Evolutionary conservation across 2,888 invertebrate species (phyloP).

Genomic region (Rhingia campestris): DNA sequence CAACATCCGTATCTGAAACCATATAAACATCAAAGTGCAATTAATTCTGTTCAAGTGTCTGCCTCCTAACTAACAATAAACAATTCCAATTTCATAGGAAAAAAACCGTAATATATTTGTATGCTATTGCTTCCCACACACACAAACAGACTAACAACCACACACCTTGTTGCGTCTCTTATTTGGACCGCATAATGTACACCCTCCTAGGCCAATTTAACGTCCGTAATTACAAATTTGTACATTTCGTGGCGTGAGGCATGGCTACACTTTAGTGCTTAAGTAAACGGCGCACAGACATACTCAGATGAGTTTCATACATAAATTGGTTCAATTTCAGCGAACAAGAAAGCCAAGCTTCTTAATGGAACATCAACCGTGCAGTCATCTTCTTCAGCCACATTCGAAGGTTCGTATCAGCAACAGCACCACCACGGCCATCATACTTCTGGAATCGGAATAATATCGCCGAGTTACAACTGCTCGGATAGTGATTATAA

Average conservation of each 20-base stretch:
- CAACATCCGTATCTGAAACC: slow-evolving; percentile 44
- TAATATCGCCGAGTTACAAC: slow-evolving; percentile 77
- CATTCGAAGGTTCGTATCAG: slow-evolving; percentile 71
- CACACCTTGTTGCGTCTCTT: slow-evolving; percentile 45
- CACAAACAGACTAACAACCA: slow-evolving; percentile 12
- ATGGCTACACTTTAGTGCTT: slow-evolving; percentile 62
- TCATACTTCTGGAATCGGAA: slow-evolving; percentile 72
- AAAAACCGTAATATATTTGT: slow-evolving; percentile 30
- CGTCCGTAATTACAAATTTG: slow-evolving; percentile 62
- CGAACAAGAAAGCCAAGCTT: slow-evolving; percentile 83
- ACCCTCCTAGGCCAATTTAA: slow-evolving; percentile 55
- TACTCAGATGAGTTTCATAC: slow-evolving; percentile 76
- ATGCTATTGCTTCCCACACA: slow-evolving; percentile 32
- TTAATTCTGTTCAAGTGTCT: slow-evolving; percentile 58
- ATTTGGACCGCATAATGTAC: slow-evolving; percentile 39
- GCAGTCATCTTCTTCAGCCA: slow-evolving; percentile 68
- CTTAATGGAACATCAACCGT: slow-evolving; percentile 80
- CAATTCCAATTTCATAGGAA: slow-evolving; percentile 22
- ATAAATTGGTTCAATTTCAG: slow-evolving; percentile 83
- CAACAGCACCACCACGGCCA: slow-evolving; percentile 71
- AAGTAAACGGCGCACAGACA: slow-evolving; percentile 65
- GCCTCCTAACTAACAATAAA: slow-evolving; percentile 19
- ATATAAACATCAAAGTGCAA: slow-evolving; percentile 54
- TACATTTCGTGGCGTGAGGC: slow-evolving; percentile 63
- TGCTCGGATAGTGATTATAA: slow-evolving; percentile 81